Conservation (phyloP, 2,797 vertebrate genomes). For the Platalea minor region DNA sequence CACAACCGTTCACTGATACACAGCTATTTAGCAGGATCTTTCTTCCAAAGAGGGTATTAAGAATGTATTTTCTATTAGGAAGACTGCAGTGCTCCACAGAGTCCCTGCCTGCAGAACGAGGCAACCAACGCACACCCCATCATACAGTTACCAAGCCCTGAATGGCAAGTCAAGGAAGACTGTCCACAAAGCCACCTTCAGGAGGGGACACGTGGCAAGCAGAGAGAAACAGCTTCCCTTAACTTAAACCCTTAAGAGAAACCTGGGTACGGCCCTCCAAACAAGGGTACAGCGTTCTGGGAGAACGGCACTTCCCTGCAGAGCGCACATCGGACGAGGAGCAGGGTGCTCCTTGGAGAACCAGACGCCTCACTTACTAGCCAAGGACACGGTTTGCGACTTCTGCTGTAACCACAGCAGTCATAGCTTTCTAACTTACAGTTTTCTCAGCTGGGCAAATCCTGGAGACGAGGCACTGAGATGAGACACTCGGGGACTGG, state of each 20-base stretch:
- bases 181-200: fast-evolving
- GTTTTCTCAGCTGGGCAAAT: background rate
- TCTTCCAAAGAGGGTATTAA: background rate
- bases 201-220: background rate
- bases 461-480: background rate
- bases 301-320: background rate
- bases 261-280: background rate
- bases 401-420: background rate
- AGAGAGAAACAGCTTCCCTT: background rate
- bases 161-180: background rate
- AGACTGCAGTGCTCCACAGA: background rate
- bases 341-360: fast-evolving
- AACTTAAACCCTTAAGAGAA: background rate
- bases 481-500: background rate
- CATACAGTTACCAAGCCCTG: background rate
- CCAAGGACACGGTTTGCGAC: background rate
- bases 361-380: fast-evolving
- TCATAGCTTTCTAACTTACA: background rate
- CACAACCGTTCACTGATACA: background rate
- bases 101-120: background rate
- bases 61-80: background rate
- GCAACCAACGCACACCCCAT: background rate
- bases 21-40: background rate
- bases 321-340: background rate
- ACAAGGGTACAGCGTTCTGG: background rate